Evolutionary conservation across 1,140 invertebrate species (phyloP).

Genomic region (Lordiphosa stackelbergi): DNA sequence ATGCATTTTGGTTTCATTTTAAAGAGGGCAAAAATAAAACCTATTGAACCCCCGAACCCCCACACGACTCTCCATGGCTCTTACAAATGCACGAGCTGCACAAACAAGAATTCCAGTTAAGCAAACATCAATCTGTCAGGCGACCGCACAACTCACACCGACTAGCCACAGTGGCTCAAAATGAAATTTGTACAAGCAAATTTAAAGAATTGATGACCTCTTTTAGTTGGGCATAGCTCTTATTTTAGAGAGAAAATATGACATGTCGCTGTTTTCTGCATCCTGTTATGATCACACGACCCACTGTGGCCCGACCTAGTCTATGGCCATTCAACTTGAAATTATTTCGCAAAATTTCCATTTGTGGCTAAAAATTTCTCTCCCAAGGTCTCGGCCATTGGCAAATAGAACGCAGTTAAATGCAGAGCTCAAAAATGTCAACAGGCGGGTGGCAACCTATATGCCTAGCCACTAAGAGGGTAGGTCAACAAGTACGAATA

Average conservation of each 20-base stretch:
- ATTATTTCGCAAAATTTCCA: conserved; percentile 65
- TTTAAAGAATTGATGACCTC: no score
- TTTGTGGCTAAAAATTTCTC: conserved; percentile 37
- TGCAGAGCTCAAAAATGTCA: conserved; percentile 22
- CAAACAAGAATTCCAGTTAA: conserved; percentile 53
- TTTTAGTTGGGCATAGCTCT: no score
- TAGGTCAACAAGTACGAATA: conserved; percentile 4
- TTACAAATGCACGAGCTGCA: conserved; percentile 38
- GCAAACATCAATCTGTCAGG: conserved; percentile 67
- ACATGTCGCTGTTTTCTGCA: no score
- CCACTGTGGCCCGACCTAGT: conserved; percentile 1
- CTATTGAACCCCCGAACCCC: conserved; percentile 31
- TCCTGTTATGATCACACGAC: no score
- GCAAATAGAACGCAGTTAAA: conserved; percentile 3
- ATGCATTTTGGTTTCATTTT: conserved; percentile 47
- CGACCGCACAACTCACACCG: conserved; percentile 47
- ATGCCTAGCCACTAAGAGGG: background rate
- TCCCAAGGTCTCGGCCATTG: background rate
- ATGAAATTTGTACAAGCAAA: no score
- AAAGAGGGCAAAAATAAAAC: conserved; percentile 11
- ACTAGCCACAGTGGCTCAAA: background rate
- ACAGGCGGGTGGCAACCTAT: conserved; percentile 16
- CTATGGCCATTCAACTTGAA: conserved; percentile 60
- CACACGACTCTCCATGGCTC: conserved; percentile 17
- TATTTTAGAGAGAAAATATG: no score